Evolutionary conservation across 2,888 invertebrate species (phyloP), one percentile per base, ranked within the genome.

Genomic region (Lydus trimaculatus): DNA sequence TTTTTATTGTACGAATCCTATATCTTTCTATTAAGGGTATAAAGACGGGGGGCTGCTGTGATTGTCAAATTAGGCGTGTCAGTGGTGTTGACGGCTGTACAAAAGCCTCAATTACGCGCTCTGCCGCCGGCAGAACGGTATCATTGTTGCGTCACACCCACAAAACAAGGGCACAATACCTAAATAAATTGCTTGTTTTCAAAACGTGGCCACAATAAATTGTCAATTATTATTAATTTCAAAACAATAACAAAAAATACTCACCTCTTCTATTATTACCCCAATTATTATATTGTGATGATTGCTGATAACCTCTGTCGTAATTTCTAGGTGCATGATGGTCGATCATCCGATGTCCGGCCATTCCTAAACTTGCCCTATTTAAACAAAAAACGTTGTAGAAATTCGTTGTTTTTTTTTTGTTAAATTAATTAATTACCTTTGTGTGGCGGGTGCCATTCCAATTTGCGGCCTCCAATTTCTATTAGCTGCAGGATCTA

Each of bases 401-500:
- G n/a, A n/a, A n/a, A n/a, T n/a, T n/a, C n/a, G n/a, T n/a, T n/a
- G n/a, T n/a, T n/a, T n/a, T 61, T 23, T 48, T 33, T 33, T 39
- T 61, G 31, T 58, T 59, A 39, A 58, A 58, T 31, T 80, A 52
- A 67, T 64, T 65, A 15, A n/a, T 61, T 73, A 83, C 84, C 84
- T 80, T 71, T 80, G 80, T 13, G 78, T 82, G 3, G 84, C 80
- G 15, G 81, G 83, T 13, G 79, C 84, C 83, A 84, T 86, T 85
- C 96, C 96, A 72, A 93, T 91, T 80, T 90, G 90, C 7, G 95
- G 94, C 65, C 91, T 87, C 90, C 92, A 95, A 81, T 92, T 91
- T 82, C 91, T 88, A 78, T 89, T 89, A 74, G 90, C 88, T 79
- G 89, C 86, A n/a, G 87, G 87, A 3, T 85, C 84, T 69, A 93